Percentiles rank a stretch among this genome's conserved stretches.
Conservation (phyloP, 2,113 vertebrate genomes). For the Orthonyx spaldingii region DNA sequence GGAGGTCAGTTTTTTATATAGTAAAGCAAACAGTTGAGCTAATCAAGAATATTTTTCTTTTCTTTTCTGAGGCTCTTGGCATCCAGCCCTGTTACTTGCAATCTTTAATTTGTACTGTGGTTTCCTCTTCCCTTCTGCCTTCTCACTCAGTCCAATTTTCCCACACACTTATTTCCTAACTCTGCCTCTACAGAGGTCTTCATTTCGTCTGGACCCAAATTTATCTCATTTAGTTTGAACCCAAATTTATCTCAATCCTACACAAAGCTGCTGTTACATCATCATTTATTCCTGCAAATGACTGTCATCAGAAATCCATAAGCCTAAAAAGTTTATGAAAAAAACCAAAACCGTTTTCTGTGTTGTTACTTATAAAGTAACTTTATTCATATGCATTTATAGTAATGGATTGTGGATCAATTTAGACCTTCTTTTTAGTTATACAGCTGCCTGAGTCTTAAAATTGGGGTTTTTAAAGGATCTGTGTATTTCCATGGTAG, state of each 20-base stretch:
- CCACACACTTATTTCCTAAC: constrained; percentile 52
- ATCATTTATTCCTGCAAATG: constrained; percentile 23
- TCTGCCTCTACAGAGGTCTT: neutral
- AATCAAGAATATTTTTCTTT: constrained; percentile 36
- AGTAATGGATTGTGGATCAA: neutral
- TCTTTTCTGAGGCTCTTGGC: constrained; percentile 54
- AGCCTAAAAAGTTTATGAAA: neutral
- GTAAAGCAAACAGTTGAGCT: constrained; percentile 66
- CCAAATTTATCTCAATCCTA: constrained; percentile 27
- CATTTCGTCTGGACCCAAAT: constrained; percentile 19
- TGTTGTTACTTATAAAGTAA: neutral
- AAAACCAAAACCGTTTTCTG: neutral
- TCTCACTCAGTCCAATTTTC: constrained; percentile 49
- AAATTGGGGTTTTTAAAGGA: neutral
- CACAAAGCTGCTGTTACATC: constrained; percentile 11
- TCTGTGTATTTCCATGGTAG: neutral
- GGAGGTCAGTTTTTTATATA: constrained; percentile 66
- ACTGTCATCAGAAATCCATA: neutral
- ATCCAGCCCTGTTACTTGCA: constrained; percentile 40
- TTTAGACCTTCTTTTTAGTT: neutral
- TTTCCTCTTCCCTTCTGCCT: constrained; percentile 55
- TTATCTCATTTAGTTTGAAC: constrained; percentile 19
- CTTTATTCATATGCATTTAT: neutral
- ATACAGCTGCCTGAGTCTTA: neutral
- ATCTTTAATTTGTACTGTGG: constrained; percentile 60